Conservation (phyloP, 2,113 vertebrate genomes). For the Sterrhoptilus dennistouni region DNA sequence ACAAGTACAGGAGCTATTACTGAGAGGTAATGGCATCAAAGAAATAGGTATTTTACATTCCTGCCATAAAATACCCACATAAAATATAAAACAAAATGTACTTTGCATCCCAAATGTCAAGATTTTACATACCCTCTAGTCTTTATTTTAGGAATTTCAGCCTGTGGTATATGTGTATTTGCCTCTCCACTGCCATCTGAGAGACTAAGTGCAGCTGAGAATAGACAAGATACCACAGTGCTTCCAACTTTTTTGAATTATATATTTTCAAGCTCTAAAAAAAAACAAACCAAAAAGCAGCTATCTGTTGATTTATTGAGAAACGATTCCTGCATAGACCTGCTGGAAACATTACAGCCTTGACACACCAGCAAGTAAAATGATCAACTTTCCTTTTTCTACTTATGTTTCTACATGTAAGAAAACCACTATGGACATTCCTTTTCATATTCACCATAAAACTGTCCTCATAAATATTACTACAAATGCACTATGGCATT, state of each 20-base stretch:
- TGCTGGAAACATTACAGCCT: not conserved
- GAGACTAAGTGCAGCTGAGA: not conserved
- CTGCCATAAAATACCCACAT: constrained; percentile 5
- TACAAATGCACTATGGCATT: not conserved
- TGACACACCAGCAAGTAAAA: not conserved
- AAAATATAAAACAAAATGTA: constrained; percentile 54
- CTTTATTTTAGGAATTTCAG: constrained; percentile 33
- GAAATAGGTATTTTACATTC: constrained; percentile 29
- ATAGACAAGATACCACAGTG: not conserved
- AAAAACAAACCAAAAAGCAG: too few relatives aligned
- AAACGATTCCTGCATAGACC: not conserved
- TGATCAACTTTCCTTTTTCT: not conserved
- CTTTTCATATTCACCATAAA: not conserved
- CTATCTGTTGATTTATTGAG: not conserved
- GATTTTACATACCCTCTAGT: constrained; percentile 28
- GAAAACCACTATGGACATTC: not conserved
- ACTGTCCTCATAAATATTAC: not conserved
- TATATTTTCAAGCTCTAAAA: not conserved
- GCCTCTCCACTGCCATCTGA: not conserved
- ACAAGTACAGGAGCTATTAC: not conserved
- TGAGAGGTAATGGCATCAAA: not conserved
- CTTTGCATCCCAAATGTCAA: constrained; percentile 35
- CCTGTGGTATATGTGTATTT: not conserved
- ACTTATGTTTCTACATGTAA: not conserved
- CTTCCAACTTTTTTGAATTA: not conserved